phyloP scores from a whole-genome alignment of 1,140 invertebrate genomes.

The Plectus sambesii region DNA sequence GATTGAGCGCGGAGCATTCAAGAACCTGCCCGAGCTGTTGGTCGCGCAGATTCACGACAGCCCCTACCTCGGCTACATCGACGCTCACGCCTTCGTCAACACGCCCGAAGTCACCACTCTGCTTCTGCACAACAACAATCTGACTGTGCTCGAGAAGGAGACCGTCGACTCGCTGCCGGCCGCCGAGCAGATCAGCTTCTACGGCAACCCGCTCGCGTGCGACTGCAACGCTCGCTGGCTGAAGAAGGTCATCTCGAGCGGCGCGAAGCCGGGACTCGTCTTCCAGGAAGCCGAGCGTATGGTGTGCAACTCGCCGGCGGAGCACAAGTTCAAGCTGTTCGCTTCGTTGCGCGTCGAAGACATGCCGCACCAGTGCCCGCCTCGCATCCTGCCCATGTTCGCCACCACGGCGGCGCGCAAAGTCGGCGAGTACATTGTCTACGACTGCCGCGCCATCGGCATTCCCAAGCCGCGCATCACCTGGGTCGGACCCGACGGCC shows the following conservation, averaged over 20 bases:
- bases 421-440: slow-evolving; percentile 46
- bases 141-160: slow-evolving; percentile 42
- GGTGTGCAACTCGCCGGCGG: slow-evolving; percentile 42
- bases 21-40: slow-evolving; percentile 45
- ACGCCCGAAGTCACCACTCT: slow-evolving; percentile 44
- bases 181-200: slow-evolving; percentile 44
- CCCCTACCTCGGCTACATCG: slow-evolving; percentile 46
- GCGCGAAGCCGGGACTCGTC: slow-evolving; percentile 13
- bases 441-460: slow-evolving; percentile 49
- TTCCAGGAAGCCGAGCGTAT: slow-evolving; percentile 44
- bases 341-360: slow-evolving; percentile 34
- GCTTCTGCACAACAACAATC: slow-evolving; percentile 47
- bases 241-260: slow-evolving; percentile 21
- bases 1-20: slow-evolving; percentile 47
- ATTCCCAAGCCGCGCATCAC: slow-evolving; percentile 46
- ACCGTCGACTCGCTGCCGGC: slow-evolving; percentile 36
- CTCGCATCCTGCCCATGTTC: slow-evolving; percentile 43
- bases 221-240: slow-evolving; percentile 51
- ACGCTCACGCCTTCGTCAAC: slow-evolving; percentile 46
- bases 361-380: slow-evolving; percentile 43
- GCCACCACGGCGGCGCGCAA: slow-evolving; percentile 41
- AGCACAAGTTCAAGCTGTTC: slow-evolving; percentile 34
- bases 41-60: slow-evolving; percentile 47
- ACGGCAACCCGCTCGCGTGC: slow-evolving; percentile 49
- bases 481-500: slow-evolving; percentile 49